Base-by-base conservation (phyloP, 1,140 invertebrate genomes). In the Cydia fagiglandana region DNA sequence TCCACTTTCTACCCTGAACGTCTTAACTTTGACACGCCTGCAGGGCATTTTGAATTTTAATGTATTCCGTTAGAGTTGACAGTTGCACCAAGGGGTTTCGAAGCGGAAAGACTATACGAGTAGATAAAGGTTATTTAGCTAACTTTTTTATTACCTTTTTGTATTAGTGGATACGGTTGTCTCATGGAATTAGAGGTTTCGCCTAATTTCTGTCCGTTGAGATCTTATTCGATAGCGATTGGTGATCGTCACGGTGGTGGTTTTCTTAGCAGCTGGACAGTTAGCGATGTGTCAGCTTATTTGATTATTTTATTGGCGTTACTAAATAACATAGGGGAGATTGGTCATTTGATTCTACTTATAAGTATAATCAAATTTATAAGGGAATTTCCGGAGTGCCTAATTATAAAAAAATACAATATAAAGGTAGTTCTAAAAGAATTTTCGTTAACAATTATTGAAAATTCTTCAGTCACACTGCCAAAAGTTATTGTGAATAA, bases 81-180 rank as follows among this genome's bases (percentile, higher is more conserved):
- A 24, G n/a, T 24, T 10, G 7, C 56, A 2, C 2, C 4, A 17
- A 9, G 15, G 64, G n/a, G 28, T 68, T 68, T 68, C 13, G 28
- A 68, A 61, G 56, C 56, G 56, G 64, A 68, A 68, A 68, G 64
- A 68, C 47, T 50, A 15, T 68, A n/a, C n/a, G n/a, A n/a, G n/a
- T n/a, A 68, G 64, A 61, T 68, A 38, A 68, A 68, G 64, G 30
- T 68, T 68, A 68, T 61, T 61, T 61, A 61, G 56, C 56, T 61
- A 61, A 61, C 56, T 81, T 85, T 89, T 83, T 81, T 81, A 79
- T 78, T 77, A 77, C 30, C 75, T 76, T 79, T 79, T 76, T 80
- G 80, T 87, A 83, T 87, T 81, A 84, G 84, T 81, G 82, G 85
- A 85, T 80, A 89, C 88, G 88, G 81, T 89, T 88, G 86, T 89